Evolutionary conservation across 2,888 invertebrate species (phyloP).

Genomic region (Ethmia dodecea): DNA sequence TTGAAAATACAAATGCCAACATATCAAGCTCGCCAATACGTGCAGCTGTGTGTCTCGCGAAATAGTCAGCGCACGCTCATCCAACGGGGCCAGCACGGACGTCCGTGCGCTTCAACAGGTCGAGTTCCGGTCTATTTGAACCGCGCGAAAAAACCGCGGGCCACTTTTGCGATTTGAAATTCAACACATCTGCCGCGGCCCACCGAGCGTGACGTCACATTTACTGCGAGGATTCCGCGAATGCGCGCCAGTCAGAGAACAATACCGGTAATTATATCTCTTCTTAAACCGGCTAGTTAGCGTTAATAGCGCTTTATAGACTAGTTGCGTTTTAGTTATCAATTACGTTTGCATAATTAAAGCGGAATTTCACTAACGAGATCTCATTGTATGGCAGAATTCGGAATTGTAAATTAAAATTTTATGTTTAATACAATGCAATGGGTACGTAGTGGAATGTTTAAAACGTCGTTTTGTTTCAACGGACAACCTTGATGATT

Average conservation of each 20-base stretch:
- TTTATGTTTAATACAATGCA: too few relatives aligned
- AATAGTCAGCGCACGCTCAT: constrained; percentile 5
- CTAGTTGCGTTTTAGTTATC: constrained; percentile 30
- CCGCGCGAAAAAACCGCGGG: constrained; percentile 37
- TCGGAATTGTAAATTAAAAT: too few relatives aligned
- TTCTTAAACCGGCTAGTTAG: constrained; percentile 22
- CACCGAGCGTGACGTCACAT: constrained; percentile 42
- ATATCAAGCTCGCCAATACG: too few relatives aligned
- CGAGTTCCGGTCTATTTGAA: constrained; percentile 58
- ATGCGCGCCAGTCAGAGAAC: constrained; percentile 16
- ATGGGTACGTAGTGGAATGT: too few relatives aligned
- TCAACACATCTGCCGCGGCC: constrained; percentile 37
- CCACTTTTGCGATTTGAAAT: constrained; percentile 44
- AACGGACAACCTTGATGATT: too few relatives aligned
- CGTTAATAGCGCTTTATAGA: constrained; percentile 16
- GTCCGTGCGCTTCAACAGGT: constrained; percentile 43
- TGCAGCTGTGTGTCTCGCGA: too few relatives aligned
- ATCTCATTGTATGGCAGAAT: constrained; percentile 26
- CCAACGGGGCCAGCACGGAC: constrained; percentile 26
- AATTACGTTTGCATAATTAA: constrained; percentile 23
- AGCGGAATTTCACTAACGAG: constrained; percentile 26
- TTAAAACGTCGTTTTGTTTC: too few relatives aligned
- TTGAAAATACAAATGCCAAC: too few relatives aligned
- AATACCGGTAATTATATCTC: constrained; percentile 8
- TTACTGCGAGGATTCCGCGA: constrained; percentile 26